A percentile compares a stretch with the other conserved stretches of the same genome.
Evolutionary conservation across 2,888 invertebrate species (phyloP).

Genomic region (Drosophila falleni): DNA sequence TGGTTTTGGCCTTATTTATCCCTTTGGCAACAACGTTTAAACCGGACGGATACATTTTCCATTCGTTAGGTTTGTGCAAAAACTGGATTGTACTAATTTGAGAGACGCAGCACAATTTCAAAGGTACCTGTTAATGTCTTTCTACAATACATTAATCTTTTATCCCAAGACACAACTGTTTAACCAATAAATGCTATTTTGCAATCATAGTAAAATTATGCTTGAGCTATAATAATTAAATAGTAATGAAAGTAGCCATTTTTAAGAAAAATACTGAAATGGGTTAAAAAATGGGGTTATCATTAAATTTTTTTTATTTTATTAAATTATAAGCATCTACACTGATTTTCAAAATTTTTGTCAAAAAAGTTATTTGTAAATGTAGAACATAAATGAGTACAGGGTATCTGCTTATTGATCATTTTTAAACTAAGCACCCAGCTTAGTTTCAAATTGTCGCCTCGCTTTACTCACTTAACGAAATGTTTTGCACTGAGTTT

Average conservation of each 20-base stretch:
- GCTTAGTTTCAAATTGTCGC: background rate
- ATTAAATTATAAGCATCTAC: no score
- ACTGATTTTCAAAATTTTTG: no score
- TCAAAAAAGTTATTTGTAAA: background rate
- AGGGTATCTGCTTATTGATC: background rate
- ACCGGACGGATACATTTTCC: slow-evolving; percentile 12
- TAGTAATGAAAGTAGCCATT: background rate
- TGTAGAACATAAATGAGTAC: background rate
- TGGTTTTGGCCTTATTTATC: slow-evolving; percentile 15
- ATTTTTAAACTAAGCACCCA: background rate
- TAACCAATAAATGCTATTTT: background rate
- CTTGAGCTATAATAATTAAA: no score
- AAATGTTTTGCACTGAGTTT: background rate
- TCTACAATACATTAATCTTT: no score
- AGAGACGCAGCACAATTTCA: background rate
- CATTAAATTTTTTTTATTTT: no score
- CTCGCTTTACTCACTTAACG: background rate
- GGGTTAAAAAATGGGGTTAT: no score
- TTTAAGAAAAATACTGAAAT: background rate
- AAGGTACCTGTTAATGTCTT: background rate
- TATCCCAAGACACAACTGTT: background rate
- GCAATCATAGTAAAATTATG: background rate
- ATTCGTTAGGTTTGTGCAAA: slow-evolving; percentile 12
- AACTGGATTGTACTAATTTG: slow-evolving; percentile 30
- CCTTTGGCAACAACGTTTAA: background rate